Conservation (phyloP, 2,888 invertebrate species). For the Gari tellinella region DNA sequence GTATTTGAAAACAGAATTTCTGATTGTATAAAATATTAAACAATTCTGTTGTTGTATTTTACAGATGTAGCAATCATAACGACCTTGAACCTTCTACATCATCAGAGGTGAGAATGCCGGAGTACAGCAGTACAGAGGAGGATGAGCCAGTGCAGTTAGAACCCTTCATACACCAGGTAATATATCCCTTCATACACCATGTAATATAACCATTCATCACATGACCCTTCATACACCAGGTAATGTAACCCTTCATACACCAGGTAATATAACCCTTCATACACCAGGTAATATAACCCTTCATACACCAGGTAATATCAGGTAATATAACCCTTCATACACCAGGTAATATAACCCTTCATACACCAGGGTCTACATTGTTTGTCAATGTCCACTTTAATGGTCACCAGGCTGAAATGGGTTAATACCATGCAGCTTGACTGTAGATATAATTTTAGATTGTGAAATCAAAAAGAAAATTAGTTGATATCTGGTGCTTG, state of each 20-base stretch:
- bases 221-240: constrained; percentile 88
- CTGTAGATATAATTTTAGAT: no score
- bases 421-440: no score
- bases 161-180: constrained; percentile 87
- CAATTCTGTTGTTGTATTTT: no score
- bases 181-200: constrained; percentile 8
- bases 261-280: constrained; percentile 11
- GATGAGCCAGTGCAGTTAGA: constrained; percentile 82
- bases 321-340: constrained; percentile 85
- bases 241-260: constrained; percentile 12
- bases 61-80: no score
- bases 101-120: constrained; percentile 60
- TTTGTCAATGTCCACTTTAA: no score
- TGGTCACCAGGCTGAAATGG: no score
- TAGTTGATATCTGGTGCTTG: no score
- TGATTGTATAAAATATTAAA: no score
- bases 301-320: constrained; percentile 4
- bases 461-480: no score
- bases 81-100: constrained; percentile 2
- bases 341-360: constrained; percentile 85
- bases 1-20: no score
- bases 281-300: constrained; percentile 6
- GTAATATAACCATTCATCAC: constrained; percentile 46
- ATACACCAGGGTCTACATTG: constrained; percentile 6
- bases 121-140: constrained; percentile 56